Conservation (phyloP, 2,888 invertebrate species). For the Diarsia dahlii region DNA sequence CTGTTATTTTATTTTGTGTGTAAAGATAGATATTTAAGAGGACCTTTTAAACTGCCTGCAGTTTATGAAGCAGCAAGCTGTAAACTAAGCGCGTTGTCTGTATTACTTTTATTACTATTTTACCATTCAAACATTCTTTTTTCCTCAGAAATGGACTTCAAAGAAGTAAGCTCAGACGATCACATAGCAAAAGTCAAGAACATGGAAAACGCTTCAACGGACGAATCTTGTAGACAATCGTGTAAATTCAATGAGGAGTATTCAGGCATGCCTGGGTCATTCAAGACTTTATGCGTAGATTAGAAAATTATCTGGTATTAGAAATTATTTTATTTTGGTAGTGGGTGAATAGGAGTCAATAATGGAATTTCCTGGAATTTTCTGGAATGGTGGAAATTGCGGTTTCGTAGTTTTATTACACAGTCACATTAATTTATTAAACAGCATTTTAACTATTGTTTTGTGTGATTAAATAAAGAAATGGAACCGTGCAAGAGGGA, state of each 20-base stretch:
- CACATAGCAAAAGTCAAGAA: constrained; percentile 57
- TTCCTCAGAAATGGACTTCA: constrained; percentile 48
- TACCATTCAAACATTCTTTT: neutral
- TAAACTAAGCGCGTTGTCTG: neutral
- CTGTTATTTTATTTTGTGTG: neutral
- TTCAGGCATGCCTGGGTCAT: constrained; percentile 67
- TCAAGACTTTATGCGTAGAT: constrained; percentile 64
- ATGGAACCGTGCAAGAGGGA: neutral
- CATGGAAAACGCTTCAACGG: constrained; percentile 58
- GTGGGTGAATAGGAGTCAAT: neutral
- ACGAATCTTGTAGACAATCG: constrained; percentile 44
- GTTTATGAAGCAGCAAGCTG: neutral
- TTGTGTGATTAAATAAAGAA: neutral
- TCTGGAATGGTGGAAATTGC: neutral
- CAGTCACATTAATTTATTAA: neutral
- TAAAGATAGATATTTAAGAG: too few species aligned
- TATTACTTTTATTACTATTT: neutral
- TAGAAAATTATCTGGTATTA: constrained; percentile 23
- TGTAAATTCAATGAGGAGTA: constrained; percentile 62
- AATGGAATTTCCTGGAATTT: neutral
- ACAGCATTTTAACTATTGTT: neutral
- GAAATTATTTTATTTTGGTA: neutral
- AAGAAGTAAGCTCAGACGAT: constrained; percentile 54
- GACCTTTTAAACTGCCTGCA: neutral
- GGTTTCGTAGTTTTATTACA: neutral